phyloP scores from a whole-genome alignment of 53 echinoderm and acorn worm species.

The Zoroaster sp. region DNA sequence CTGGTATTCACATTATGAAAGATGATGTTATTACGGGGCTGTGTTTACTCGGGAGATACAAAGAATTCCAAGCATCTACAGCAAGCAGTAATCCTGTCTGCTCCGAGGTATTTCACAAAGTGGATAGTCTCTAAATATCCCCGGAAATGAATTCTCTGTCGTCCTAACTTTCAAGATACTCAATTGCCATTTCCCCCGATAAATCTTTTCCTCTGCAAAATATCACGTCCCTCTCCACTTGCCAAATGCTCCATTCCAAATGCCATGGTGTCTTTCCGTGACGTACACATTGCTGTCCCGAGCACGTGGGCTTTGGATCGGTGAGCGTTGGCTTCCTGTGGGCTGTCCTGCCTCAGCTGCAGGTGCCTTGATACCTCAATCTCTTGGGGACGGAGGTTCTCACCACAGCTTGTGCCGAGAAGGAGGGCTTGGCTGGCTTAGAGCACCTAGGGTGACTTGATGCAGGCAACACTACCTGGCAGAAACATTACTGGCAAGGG shows the following conservation, averaged over 20 bases:
- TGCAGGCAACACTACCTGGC: too few species aligned
- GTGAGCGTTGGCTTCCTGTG: not conserved
- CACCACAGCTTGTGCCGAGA: not conserved
- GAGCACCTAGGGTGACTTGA: too few species aligned
- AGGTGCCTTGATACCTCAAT: not conserved
- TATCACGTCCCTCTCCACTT: not conserved
- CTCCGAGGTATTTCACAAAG: not conserved
- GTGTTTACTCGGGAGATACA: not conserved
- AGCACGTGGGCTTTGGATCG: not conserved
- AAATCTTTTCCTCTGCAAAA: not conserved
- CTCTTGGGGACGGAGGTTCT: not conserved
- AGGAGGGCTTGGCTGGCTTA: too few species aligned
- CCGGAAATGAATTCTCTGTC: not conserved
- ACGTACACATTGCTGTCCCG: not conserved
- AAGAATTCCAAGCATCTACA: not conserved
- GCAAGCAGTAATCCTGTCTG: not conserved
- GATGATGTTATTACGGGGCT: not conserved
- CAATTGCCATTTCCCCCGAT: not conserved
- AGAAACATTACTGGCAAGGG: too few species aligned
- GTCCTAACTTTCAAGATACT: not conserved
- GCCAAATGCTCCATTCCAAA: not conserved
- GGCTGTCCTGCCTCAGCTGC: too few species aligned
- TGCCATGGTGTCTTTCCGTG: not conserved
- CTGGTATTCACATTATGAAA: not conserved
- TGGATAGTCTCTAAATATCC: not conserved